Percentiles rank a stretch among this genome's conserved stretches.
phyloP scores from a whole-genome alignment of 2,113 vertebrate genomes.

The Nothoprocta perdicaria region DNA sequence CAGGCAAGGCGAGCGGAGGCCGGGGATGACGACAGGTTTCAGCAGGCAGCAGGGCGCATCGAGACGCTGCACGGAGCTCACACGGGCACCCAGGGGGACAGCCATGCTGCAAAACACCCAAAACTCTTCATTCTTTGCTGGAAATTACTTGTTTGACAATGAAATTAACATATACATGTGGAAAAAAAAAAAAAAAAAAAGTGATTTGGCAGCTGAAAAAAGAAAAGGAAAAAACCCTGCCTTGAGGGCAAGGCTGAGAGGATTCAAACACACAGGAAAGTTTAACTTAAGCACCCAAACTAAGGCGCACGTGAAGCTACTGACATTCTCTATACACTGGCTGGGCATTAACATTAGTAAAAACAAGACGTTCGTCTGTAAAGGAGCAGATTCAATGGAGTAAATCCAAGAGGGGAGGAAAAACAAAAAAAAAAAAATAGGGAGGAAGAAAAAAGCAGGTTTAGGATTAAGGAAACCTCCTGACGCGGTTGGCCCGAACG shows the following conservation, averaged over 20 bases:
- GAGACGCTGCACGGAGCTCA: not conserved
- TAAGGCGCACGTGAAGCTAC: not conserved
- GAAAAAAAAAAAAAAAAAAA: not conserved
- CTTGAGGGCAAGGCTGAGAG: not conserved
- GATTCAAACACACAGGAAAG: rapidly evolving
- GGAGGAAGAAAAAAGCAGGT: not conserved
- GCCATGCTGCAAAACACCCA: constrained; percentile 11
- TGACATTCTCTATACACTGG: not conserved
- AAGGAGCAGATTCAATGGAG: not conserved
- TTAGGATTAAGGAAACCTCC: constrained; percentile 9
- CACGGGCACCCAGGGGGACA: not conserved
- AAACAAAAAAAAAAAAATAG: too few species aligned
- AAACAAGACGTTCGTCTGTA: not conserved
- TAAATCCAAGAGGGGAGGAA: not conserved
- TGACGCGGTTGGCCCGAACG: not conserved
- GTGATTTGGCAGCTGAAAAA: not conserved
- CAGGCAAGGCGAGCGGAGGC: constrained; percentile 47
- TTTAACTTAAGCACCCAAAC: not conserved
- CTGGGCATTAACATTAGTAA: not conserved
- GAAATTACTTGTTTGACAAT: not conserved
- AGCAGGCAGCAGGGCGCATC: constrained; percentile 31
- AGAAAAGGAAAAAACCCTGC: not conserved
- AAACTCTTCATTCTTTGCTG: not conserved
- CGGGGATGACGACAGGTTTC: constrained; percentile 59
- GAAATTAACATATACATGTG: not conserved